Evolutionary conservation across 2,888 invertebrate genomes (phyloP).

Genomic region (Nephrotoma appendiculata): DNA sequence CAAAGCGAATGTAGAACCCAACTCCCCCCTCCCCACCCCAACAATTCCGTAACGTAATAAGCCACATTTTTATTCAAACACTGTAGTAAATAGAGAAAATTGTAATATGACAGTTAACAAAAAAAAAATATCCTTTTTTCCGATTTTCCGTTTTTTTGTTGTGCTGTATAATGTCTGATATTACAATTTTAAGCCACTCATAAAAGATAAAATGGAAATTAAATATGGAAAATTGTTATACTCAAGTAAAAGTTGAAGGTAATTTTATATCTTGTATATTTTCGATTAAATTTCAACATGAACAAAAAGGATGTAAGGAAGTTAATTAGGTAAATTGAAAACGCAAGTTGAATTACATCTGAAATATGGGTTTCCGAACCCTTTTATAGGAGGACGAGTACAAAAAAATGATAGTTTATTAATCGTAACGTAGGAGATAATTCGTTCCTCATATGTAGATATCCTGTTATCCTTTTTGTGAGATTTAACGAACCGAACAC

Average conservation of each 20-base stretch:
- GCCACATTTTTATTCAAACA: neutral
- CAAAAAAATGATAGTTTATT: neutral
- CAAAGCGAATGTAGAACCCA: neutral
- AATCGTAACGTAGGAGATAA: neutral
- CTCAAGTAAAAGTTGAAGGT: neutral
- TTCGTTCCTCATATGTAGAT: neutral
- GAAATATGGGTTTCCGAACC: neutral
- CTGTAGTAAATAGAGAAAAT: neutral
- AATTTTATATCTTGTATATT: neutral
- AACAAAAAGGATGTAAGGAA: neutral
- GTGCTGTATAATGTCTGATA: neutral
- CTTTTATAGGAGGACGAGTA: neutral
- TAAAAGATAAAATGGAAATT: neutral
- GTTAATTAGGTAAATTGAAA: neutral
- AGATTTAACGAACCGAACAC: neutral
- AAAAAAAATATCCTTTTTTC: neutral
- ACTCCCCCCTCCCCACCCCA: neutral
- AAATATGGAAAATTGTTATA: neutral
- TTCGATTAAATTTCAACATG: neutral
- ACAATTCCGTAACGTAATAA: neutral
- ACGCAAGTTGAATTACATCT: neutral
- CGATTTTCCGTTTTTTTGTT: neutral
- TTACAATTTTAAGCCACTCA: neutral
- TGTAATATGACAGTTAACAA: neutral
- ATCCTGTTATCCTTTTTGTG: neutral